A percentile compares a stretch with the other conserved stretches of the same genome.
Evolutionary conservation across 2,113 vertebrate species (phyloP).

Genomic region (Caloenas nicobarica): DNA sequence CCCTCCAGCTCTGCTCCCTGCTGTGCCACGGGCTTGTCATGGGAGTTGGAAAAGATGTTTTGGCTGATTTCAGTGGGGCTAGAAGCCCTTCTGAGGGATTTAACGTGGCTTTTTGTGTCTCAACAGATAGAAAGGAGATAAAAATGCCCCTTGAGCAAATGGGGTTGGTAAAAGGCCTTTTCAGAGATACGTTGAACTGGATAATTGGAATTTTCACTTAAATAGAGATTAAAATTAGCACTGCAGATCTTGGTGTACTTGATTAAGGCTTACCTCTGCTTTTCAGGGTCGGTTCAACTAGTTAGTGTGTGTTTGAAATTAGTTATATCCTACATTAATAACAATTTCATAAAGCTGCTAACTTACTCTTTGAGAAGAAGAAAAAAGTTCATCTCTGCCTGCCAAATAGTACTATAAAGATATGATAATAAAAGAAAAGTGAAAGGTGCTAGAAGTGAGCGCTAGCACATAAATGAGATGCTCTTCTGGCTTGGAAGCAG

Average conservation of each 20-base stretch:
- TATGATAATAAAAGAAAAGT: not conserved
- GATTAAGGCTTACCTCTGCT: not conserved
- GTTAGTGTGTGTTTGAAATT: not conserved
- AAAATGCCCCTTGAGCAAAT: not conserved
- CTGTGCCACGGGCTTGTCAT: not conserved
- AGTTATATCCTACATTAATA: not conserved
- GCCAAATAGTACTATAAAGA: not conserved
- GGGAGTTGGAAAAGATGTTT: not conserved
- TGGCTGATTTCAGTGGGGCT: not conserved
- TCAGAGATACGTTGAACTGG: not conserved
- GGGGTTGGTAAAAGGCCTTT: not conserved
- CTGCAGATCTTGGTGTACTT: not conserved
- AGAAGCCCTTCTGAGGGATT: not conserved
- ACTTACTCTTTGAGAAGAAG: not conserved
- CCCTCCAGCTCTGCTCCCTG: rapidly evolving
- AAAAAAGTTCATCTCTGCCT: not conserved
- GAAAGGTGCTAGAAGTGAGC: not conserved
- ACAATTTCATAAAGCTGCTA: not conserved
- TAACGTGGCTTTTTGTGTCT: not conserved
- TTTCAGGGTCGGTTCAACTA: not conserved
- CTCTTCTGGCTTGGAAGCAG: not conserved
- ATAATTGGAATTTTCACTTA: slow-evolving; percentile 25
- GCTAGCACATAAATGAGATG: not conserved
- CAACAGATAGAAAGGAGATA: not conserved
- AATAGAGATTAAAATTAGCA: not conserved